Evolutionary conservation across 2,888 invertebrate species (phyloP), one percentile per base, ranked within the genome.

Genomic region (Drosophila vallismaia): DNA sequence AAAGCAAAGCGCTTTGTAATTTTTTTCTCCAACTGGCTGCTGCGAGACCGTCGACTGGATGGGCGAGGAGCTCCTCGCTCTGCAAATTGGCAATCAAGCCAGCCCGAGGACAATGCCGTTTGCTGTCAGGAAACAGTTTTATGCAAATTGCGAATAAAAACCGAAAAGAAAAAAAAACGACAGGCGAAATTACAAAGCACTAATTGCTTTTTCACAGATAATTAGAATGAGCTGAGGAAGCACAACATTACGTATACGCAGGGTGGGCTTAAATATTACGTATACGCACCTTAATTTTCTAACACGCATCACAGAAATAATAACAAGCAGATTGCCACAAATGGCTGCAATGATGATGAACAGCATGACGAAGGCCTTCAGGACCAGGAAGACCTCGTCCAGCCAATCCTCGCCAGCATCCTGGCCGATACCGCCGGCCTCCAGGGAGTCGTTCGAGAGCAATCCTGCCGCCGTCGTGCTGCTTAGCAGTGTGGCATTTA

Each of bases 271-370:
- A 28, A 28, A 28, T 6, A 68, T 74, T 63, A 57, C 68, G 75
- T 74, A 81, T 81, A 86, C 86, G 88, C 81, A 92, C 78, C 94
- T 91, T 76, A 94, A 88, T 90, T 94, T 94, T 80, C 94, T 93
- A 90, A 94, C 94, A 90, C 97, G 92, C 95, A 97, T 95, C 88
- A 97, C 96, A 84, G 95, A 95, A 40, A 97, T 95, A 77, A 98
- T 97, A 75, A 98, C 98, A 53, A 98, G 92, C 50, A 97, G 92
- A 90, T 98, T 98, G 48, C 98, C 98, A 79, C 97, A 95, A 63
- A 97, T 94, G 75, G 98, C 98, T 48, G 97, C 95, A 52, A 97
- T 91, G 73, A 98, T 98, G 71, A 98, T 97, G 86, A 96, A 94
- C 42, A 95, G 94, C 97, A 98, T 97, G 53, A 97, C 95, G 26